Base-by-base conservation (phyloP, 2,113 vertebrate genomes). In the Tragelaphus imberbis region DNA sequence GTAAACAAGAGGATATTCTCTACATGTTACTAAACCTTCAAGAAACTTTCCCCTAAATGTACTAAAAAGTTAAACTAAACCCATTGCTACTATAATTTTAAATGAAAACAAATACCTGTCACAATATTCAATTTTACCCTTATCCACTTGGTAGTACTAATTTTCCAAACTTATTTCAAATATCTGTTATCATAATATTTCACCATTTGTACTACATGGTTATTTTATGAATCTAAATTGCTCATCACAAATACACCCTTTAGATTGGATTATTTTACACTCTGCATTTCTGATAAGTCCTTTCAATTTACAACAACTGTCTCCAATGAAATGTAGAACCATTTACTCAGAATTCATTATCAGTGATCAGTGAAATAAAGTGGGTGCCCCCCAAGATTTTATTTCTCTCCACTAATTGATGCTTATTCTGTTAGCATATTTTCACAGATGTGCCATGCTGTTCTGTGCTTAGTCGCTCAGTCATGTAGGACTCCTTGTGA, bases 111-210 rank as follows among this genome's bases (percentile, higher is more conserved):
- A 71, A 81, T 15, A 88, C 19, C 15, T 33, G 56, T 47, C 9
- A 88, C n/a, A 87, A 89, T 58, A 27, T 59, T 80, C 15, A 94
- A n/a, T 91, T 90, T 97, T 89, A 87, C 63, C 5, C 16, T 40
- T 86, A 23, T 56, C 4, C 3, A 87, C 1, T 81, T 92, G 5
- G 14, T 94, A n/a, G 21, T 95, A 36, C 16, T 81, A 94, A 94
- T 90, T 97, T 95, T 85, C 55, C 23, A 85, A 82, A 77, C 30
- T 88, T 75, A 96, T 61, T 93, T 61, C 51, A 92, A 96, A n/a
- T 81, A 94, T 61, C 3, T 89, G 68, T 79, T 71, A 55, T 58
- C 10, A 84, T 55, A 79, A 33, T 75, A 90, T 47, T 95, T 96
- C 6, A 88, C 27, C 7, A 44, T 23, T 61, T 47, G 40, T 4